phyloP scores from a whole-genome alignment of 2,888 invertebrate species.

The Adelphocoris suturalis region DNA sequence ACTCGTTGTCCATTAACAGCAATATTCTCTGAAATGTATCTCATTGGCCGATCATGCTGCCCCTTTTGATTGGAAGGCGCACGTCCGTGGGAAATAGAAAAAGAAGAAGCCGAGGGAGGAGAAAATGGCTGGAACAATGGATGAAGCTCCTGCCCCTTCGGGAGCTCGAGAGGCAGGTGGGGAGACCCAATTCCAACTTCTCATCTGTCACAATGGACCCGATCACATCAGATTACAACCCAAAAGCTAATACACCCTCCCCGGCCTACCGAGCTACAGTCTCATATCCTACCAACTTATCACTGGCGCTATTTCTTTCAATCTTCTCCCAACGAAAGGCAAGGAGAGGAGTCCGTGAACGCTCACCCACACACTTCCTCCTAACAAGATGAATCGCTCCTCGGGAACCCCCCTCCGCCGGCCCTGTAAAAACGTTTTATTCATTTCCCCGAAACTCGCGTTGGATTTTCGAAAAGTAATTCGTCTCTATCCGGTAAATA shows the following conservation, averaged over 20 bases:
- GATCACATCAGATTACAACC: constrained; percentile 64
- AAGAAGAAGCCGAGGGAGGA: not conserved
- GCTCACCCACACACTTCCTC: constrained; percentile 15
- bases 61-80: constrained; percentile 41
- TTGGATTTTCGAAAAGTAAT: constrained; percentile 45
- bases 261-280: constrained; percentile 21
- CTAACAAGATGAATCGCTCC: constrained; percentile 51
- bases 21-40: not conserved
- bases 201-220: constrained; percentile 64
- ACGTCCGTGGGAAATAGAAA: constrained; percentile 7
- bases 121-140: constrained; percentile 51
- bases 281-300: constrained; percentile 63
- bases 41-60: constrained; percentile 33
- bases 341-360: not conserved
- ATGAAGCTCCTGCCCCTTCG: not conserved
- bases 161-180: not conserved
- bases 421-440: constrained; percentile 52
- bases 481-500: constrained; percentile 40
- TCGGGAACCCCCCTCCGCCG: not conserved
- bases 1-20: too few relatives aligned
- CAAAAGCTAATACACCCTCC: constrained; percentile 53
- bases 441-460: constrained; percentile 19
- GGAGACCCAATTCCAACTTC: constrained; percentile 55
- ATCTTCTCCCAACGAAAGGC: constrained; percentile 32
- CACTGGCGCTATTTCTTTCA: constrained; percentile 56